phyloP scores from a whole-genome alignment of 2,113 vertebrate genomes.

The Vireo altiloquus region DNA sequence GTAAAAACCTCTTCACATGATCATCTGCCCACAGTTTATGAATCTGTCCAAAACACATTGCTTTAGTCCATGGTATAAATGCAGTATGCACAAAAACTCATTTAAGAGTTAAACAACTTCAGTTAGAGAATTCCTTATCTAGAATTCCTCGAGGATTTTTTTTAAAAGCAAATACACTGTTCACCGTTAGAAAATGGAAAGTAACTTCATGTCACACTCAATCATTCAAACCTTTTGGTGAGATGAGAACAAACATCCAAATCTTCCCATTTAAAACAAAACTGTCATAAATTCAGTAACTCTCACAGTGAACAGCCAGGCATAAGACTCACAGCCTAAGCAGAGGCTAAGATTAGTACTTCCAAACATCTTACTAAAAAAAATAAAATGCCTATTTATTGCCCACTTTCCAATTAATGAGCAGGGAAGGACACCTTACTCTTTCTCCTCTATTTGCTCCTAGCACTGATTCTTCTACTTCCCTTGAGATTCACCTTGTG shows the following conservation, averaged over 20 bases:
- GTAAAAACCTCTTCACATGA: not conserved
- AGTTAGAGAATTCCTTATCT: not conserved
- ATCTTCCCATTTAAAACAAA: not conserved
- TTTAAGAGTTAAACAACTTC: not conserved
- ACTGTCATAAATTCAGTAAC: not conserved
- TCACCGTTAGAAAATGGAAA: not conserved
- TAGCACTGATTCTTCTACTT: not conserved
- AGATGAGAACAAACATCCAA: not conserved
- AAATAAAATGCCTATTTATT: not conserved
- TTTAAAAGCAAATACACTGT: not conserved
- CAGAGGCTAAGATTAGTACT: not conserved
- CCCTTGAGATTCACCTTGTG: not conserved
- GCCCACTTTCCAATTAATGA: not conserved
- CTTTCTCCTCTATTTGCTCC: not conserved
- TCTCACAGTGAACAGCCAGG: not conserved
- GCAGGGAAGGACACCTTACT: not conserved
- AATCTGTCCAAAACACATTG: not conserved
- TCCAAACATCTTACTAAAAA: not conserved
- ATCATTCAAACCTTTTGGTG: not conserved
- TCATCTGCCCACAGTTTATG: not conserved
- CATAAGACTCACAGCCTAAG: not conserved
- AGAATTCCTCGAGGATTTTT: not conserved
- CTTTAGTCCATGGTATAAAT: not conserved
- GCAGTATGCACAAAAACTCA: not conserved
- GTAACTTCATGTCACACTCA: not conserved